Percentiles rank a stretch among this genome's conserved stretches.
Evolutionary conservation across 1,140 invertebrate genomes (phyloP).

Genomic region (Chionoecetes opilio): DNA sequence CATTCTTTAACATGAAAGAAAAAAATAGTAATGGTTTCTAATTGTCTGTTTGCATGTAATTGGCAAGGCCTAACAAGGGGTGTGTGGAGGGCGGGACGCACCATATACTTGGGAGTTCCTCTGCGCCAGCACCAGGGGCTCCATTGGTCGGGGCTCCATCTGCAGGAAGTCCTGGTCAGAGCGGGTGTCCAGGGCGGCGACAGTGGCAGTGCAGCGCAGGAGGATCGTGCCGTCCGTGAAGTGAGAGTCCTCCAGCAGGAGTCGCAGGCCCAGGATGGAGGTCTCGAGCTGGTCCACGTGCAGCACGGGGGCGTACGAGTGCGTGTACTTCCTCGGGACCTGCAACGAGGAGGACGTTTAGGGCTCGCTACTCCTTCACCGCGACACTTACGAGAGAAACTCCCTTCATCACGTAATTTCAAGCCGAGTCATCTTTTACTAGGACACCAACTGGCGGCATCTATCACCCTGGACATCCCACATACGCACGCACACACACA

Average conservation of each 20-base stretch:
- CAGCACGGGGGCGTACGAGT: conserved; percentile 56
- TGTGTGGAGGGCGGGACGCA: neutral
- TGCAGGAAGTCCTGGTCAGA: conserved; percentile 70
- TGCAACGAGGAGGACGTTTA: neutral
- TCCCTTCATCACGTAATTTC: no score
- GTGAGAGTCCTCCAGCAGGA: conserved; percentile 53
- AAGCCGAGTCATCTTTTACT: no score
- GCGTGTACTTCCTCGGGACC: conserved; percentile 62
- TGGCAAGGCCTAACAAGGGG: no score
- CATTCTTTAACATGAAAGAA: no score
- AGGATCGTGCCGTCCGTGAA: conserved; percentile 62
- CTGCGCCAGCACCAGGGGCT: conserved; percentile 66
- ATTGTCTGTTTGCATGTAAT: no score
- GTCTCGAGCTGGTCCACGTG: conserved; percentile 67
- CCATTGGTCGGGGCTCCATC: conserved; percentile 51
- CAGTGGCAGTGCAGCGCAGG: conserved; percentile 67
- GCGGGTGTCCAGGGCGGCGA: conserved; percentile 71
- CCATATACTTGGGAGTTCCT: conserved; percentile 57
- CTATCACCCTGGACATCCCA: no score
- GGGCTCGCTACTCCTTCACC: no score
- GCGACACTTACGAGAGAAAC: no score
- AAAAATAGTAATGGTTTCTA: no score
- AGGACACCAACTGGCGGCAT: no score
- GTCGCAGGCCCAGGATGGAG: conserved; percentile 54
- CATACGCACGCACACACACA: neutral